Evolutionary conservation across 2,888 invertebrate species (phyloP).

Genomic region (Epiblema foenella): DNA sequence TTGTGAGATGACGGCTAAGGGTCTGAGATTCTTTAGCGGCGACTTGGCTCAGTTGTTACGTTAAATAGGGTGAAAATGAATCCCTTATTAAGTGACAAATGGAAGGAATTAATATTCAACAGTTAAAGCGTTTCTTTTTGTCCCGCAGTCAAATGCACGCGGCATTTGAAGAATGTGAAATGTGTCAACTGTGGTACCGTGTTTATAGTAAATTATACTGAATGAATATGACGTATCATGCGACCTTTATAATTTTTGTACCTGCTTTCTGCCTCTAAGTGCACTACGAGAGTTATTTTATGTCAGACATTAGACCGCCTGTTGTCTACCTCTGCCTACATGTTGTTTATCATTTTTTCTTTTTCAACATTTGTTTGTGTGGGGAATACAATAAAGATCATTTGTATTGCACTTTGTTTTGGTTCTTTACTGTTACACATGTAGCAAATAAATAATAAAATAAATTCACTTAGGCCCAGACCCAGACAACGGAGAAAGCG

Average conservation of each 20-base stretch:
- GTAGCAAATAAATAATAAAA: no score
- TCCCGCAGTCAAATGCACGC: slow-evolving; percentile 22
- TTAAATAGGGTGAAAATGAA: slow-evolving; percentile 41
- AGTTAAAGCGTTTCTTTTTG: slow-evolving; percentile 28
- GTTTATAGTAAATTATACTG: not conserved
- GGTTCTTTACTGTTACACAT: no score
- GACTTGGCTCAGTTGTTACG: slow-evolving; percentile 37
- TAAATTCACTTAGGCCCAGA: no score
- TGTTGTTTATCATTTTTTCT: no score
- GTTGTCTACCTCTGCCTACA: no score
- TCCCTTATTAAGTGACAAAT: slow-evolving; percentile 39
- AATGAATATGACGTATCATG: not conserved
- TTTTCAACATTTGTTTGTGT: no score
- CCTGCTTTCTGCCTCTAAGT: no score
- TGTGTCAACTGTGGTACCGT: slow-evolving; percentile 19
- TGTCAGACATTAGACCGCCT: no score
- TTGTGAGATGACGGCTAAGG: slow-evolving; percentile 58
- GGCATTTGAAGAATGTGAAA: slow-evolving; percentile 23
- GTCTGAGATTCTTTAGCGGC: slow-evolving; percentile 36
- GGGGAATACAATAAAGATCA: no score
- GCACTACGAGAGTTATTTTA: no score
- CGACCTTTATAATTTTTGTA: no score
- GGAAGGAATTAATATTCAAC: slow-evolving; percentile 26
- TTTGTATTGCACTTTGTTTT: no score
- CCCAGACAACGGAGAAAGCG: not conserved